These are phyloP conservation scores for Temnothorax rugatulus DNA, from an alignment of 2,888 invertebrate genomes.

Conservation along the genomic window DNA sequence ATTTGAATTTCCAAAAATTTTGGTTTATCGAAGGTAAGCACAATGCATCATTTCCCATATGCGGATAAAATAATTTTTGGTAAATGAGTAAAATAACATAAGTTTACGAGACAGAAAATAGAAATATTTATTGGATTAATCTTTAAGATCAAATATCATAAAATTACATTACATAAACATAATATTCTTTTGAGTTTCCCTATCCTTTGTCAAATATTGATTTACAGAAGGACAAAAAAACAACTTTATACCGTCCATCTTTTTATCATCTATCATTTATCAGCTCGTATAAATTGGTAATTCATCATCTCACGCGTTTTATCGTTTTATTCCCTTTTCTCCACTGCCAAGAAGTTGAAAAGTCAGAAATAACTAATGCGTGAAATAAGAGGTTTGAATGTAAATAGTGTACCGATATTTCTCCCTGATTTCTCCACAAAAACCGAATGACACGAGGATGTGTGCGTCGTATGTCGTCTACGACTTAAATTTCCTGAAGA, in stretches of 20 bases:
- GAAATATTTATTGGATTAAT: neutral
- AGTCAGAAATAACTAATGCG: neutral
- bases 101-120: neutral
- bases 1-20: neutral
- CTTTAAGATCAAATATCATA: neutral
- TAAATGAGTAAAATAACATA: neutral
- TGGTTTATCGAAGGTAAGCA: neutral
- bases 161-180: neutral
- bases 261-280: constrained; percentile 9
- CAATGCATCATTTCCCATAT: neutral
- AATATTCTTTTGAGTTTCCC: neutral
- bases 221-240: neutral
- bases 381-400: constrained; percentile 11
- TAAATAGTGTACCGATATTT: constrained; percentile 8
- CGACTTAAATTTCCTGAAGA: constrained; percentile 15
- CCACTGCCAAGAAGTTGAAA: neutral
- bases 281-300: constrained; percentile 7
- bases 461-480: neutral
- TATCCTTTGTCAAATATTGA: neutral
- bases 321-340: neutral
- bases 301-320: neutral
- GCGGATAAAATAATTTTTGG: neutral
- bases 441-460: neutral
- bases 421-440: constrained; percentile 5
- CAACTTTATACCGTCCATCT: neutral